Base-by-base conservation (phyloP, 1,140 invertebrate species). In the Cotesia glomerata region DNA sequence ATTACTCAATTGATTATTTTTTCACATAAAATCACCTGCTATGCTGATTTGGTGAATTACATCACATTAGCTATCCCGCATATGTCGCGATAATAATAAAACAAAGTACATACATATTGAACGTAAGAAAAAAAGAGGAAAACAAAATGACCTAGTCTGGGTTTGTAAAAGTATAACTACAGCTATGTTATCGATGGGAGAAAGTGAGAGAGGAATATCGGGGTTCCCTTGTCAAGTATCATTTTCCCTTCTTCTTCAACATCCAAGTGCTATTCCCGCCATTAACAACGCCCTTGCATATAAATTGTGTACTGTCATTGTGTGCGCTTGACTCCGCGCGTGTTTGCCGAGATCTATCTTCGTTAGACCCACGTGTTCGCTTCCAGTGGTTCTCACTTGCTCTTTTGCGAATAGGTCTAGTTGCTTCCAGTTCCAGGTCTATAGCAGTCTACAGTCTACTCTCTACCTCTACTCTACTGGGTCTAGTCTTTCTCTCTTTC, bases 271-370 rank as follows among this genome's bases (percentile, higher is more conserved):
- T 79, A 78, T 82, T 80, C 77, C 80, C 79, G 74, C 83, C 81
- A 85, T 85, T 85, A 86, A 85, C 84, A 86, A 86, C 85, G 86
- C 85, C 85, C 84, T 86, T 85, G 85, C 86, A 83, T 85, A 87
- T 87, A 87, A 87, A 86, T 86, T 82, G 82, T 69, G 74, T 75
- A 59, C 77, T 65, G 75, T 76, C 73, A 72, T 71, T 76, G 74
- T 78, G 76, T 79, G 74, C 68, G 75, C 73, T 52, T 26, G 70
- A 64, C 63, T 75, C 56, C 64, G 75, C 74, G 70, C 69, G 76
- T 73, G 75, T 69, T 74, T 26, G 65, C 72, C 71, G 69, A 76
- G 64, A 71, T 75, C 65, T 62, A 69, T 74, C 76, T 75, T 51
- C 64, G 59, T 75, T 75, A 35, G 64, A 71, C 63, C 68, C 64